These are phyloP conservation scores for Teleiodes luculella DNA, from an alignment of 2,888 invertebrate species.

Conservation along the genomic window DNA sequence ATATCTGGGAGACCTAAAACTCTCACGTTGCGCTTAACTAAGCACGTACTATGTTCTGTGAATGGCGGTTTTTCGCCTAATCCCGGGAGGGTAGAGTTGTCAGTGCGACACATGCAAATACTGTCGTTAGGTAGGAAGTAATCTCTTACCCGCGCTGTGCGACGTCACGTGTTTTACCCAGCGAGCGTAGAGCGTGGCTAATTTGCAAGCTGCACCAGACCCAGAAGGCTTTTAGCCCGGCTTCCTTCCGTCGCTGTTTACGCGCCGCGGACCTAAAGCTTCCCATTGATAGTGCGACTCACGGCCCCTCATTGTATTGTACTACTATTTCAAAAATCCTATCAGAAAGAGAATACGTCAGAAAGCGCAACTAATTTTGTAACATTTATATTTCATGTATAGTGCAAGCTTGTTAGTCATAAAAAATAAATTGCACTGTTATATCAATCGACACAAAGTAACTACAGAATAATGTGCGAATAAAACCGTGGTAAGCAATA, in stretches of 20 bases:
- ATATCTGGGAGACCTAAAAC: background rate
- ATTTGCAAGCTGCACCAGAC: constrained; percentile 61
- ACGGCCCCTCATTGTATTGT: background rate
- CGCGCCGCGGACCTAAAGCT: constrained; percentile 48
- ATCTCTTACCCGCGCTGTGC: constrained; percentile 52
- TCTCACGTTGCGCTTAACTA: constrained; percentile 3
- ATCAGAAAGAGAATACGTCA: no score
- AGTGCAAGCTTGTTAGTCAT: no score
- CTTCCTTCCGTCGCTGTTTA: constrained; percentile 66
- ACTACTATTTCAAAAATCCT: no score
- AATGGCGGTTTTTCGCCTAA: constrained; percentile 20
- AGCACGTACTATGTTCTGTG: constrained; percentile 20
- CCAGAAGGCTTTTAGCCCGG: constrained; percentile 61
- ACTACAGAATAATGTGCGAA: background rate
- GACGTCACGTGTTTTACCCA: constrained; percentile 51
- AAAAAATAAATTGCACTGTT: background rate
- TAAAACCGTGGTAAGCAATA: background rate
- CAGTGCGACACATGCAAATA: constrained; percentile 36
- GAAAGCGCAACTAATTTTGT: no score
- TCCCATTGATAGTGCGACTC: background rate
- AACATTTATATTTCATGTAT: no score
- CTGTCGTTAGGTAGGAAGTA: constrained; percentile 49
- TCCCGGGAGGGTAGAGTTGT: constrained; percentile 14
- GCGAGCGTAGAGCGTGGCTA: constrained; percentile 66
- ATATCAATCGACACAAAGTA: background rate